Percentiles rank a stretch among this genome's conserved stretches.
These are phyloP conservation scores for Drosophila kambysellisi DNA, from an alignment of 2,888 invertebrate species.

Conservation along the genomic window DNA sequence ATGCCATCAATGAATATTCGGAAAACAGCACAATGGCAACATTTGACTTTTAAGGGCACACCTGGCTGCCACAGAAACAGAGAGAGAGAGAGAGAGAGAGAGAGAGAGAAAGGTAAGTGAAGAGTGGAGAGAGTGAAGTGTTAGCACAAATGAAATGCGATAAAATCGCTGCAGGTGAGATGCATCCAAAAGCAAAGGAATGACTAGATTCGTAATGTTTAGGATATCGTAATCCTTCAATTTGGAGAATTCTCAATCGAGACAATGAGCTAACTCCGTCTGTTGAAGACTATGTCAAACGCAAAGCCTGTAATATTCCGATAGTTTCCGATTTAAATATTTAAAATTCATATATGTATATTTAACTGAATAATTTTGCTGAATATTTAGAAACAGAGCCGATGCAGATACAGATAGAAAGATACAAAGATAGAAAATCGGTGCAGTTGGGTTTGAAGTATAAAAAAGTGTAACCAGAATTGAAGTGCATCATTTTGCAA, in stretches of 20 bases:
- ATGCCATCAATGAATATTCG: constrained; percentile 13
- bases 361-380: too few species aligned
- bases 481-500: too few species aligned
- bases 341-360: neutral
- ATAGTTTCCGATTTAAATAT: neutral
- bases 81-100: neutral
- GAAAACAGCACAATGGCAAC: constrained; percentile 1
- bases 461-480: neutral
- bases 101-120: neutral
- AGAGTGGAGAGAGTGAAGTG: neutral
- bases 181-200: neutral
- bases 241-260: neutral
- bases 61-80: neutral
- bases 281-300: neutral
- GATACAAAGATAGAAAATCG: neutral
- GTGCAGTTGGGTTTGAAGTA: neutral
- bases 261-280: neutral
- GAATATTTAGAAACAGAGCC: neutral
- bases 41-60: constrained; percentile 13
- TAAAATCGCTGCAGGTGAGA: neutral
- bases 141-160: constrained; percentile 11
- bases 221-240: neutral
- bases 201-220: neutral
- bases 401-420: neutral
- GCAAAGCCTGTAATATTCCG: neutral